Percentiles rank a stretch among this genome's conserved stretches.
These are phyloP conservation scores for Ctenicera cuprea DNA, from an alignment of 2,888 invertebrate species.

Conservation along the genomic window DNA sequence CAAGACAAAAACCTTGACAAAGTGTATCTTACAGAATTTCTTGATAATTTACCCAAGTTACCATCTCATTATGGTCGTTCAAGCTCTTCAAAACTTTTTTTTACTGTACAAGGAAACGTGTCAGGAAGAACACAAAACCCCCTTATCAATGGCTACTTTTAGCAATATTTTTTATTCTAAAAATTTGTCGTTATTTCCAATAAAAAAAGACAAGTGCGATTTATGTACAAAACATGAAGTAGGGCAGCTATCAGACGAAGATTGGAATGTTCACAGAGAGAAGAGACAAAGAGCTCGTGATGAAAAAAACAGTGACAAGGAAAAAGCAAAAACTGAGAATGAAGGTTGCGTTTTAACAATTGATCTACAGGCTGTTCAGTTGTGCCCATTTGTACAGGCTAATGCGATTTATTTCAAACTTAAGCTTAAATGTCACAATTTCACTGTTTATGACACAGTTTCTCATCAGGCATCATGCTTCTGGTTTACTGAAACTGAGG, in stretches of 20 bases:
- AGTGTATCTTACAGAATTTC: background rate
- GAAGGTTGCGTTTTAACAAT: background rate
- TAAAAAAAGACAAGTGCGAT: conserved; percentile 31
- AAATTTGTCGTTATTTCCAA: conserved; percentile 7
- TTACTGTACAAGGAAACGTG: conserved; percentile 7
- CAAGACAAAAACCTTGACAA: background rate
- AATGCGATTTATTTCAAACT: conserved; percentile 15
- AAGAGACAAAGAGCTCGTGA: background rate
- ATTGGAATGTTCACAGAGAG: conserved; percentile 7
- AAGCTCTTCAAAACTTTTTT: conserved; percentile 19
- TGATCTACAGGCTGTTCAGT: conserved; percentile 23
- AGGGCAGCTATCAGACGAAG: conserved; percentile 17
- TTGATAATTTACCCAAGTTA: conserved; percentile 10
- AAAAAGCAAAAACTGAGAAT: background rate
- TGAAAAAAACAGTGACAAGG: conserved; percentile 13
- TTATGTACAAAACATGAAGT: conserved; percentile 20
- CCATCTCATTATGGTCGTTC: conserved; percentile 32
- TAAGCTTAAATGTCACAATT: conserved; percentile 31
- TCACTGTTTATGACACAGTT: conserved; percentile 18
- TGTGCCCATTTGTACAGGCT: background rate
- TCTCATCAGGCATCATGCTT: background rate
- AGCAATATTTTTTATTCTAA: conserved; percentile 12
- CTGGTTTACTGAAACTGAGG: conserved; percentile 25
- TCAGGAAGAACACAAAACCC: background rate
- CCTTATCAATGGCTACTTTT: conserved; percentile 1